Conservation (phyloP, 2,113 vertebrate genomes). For the Phyllostomus hastatus region DNA sequence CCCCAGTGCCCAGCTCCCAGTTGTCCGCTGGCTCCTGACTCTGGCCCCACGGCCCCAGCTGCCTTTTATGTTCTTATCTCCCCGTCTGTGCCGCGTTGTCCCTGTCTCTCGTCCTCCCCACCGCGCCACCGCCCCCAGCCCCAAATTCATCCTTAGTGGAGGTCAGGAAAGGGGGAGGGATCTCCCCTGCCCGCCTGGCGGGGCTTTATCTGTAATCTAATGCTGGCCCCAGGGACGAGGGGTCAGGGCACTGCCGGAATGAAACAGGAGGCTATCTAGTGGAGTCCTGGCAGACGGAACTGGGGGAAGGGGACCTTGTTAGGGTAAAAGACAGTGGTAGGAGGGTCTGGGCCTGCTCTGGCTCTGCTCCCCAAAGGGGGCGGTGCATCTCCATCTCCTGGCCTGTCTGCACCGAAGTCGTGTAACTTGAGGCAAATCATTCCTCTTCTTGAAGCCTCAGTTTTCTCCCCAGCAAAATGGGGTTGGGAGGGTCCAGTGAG, state of each 20-base stretch:
- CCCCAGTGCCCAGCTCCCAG: not conserved
- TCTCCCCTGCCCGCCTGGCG: not conserved
- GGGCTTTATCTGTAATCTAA: conserved; percentile 47
- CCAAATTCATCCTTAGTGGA: not conserved
- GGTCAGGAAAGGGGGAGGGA: not conserved
- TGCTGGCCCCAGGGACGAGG: not conserved
- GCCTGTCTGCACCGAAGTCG: accelerated
- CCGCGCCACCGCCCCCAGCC: not conserved
- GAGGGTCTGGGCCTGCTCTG: accelerated
- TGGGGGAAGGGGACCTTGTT: not conserved
- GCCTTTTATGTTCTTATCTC: not conserved
- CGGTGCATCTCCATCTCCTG: not conserved
- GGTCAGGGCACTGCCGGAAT: not conserved
- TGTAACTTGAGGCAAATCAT: not conserved
- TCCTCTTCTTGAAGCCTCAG: not conserved
- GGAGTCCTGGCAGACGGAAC: accelerated
- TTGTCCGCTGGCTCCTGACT: not conserved
- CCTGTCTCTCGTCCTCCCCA: not conserved
- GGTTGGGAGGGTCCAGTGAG: not conserved
- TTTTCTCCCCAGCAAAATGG: not conserved
- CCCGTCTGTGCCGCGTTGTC: not conserved
- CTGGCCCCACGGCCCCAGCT: not conserved
- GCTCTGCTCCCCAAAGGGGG: not conserved
- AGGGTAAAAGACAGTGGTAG: not conserved
- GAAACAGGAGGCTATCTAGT: not conserved